These are phyloP conservation scores for Fundulus diaphanus DNA, from an alignment of 2,797 vertebrate genomes.

Conservation along the genomic window DNA sequence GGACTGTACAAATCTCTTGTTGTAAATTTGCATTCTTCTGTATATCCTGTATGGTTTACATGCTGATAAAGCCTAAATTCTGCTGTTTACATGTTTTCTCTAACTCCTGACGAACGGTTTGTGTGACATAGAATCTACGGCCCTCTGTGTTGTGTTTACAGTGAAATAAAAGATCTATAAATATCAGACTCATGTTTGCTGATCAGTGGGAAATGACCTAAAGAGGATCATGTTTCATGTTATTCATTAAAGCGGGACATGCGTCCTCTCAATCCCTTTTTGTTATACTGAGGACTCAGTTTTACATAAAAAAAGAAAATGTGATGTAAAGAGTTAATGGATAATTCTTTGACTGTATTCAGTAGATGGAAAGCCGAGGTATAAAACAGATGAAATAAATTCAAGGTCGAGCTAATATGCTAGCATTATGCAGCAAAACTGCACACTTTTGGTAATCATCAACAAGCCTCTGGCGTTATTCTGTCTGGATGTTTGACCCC, in stretches of 20 bases:
- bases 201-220: conserved; percentile 14
- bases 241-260: conserved; percentile 34
- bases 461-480: too few relatives aligned
- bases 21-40: background rate
- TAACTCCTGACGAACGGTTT: conserved; percentile 8
- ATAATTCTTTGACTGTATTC: background rate
- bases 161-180: conserved; percentile 19
- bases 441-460: too few relatives aligned
- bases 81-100: conserved; percentile 25
- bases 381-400: background rate
- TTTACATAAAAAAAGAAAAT: background rate
- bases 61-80: conserved; percentile 5
- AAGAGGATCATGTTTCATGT: conserved; percentile 31
- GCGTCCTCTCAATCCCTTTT: conserved; percentile 10
- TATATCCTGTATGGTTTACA: background rate
- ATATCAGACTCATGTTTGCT: conserved; percentile 33
- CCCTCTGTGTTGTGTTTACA: conserved; percentile 13
- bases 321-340: background rate
- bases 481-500: too few relatives aligned
- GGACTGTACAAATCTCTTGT: conserved; percentile 21
- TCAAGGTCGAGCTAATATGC: background rate
- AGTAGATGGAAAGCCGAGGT: background rate
- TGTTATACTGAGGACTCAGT: background rate
- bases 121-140: conserved; percentile 1
- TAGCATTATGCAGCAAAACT: too few relatives aligned